Evolutionary conservation across 2,113 vertebrate species (phyloP), one percentile per base, ranked within the genome.

Genomic region (Galbula dea): DNA sequence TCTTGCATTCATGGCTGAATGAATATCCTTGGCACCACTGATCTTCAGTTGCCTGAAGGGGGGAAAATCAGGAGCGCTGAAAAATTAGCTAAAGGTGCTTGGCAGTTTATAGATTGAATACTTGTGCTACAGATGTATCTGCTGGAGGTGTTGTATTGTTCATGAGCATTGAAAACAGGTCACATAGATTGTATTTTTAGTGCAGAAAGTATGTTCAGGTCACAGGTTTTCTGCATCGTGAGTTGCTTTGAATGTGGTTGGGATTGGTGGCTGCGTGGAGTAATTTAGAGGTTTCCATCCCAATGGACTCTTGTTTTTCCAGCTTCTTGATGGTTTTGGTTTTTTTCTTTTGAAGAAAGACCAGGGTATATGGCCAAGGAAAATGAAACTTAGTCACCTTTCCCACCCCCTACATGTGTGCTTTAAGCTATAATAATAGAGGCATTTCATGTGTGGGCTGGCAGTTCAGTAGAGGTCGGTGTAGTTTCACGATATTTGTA

Each of bases 301-400:
- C 7, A 0, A 30, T 15, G 46, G 61, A 26, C 66, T 76, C 62
- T 59, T 73, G 7, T 75, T 93, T 67, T 94, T 80, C 63, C 84
- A 74, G 59, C 89, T 94, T n/a, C 66, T 95, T 88, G 3, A 55
- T 65, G 43, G 16, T 8, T 1, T 59, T 65, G 43, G 16, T 8
- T 1, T 80, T 59, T 66, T 87, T 39, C 55, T 88, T 81, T 82
- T 71, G 46, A 92, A 96, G 69, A 90, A 74, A 93, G 74, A 90
- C 46, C 67, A 52, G 48, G 63, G n/a, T 84, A 29, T 84, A 68
- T 55, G 87, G 69, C 76, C 93, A 83, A 86, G 76, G 90, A 63
- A 91, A 96, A 93, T 63, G 73, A 94, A 91, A 89, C 63, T 88
- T 29, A 71, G 79, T 89, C 94, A 87, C 92, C 86, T 89, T 86